Evolutionary conservation across 2,797 vertebrate species (phyloP).

Genomic region (Gobio occitaniae): DNA sequence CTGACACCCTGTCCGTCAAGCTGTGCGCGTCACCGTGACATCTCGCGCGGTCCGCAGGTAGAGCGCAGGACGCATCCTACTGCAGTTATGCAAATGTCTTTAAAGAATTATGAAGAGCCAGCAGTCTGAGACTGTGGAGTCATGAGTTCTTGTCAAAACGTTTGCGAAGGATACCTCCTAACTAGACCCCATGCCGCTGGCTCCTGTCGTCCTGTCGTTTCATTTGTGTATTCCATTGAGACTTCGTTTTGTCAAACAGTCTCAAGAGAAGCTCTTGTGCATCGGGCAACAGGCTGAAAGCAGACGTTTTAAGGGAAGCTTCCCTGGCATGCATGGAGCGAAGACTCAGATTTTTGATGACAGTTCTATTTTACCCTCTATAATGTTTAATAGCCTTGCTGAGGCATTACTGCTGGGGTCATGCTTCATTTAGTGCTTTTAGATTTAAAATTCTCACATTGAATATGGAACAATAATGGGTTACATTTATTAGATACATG

Average conservation of each 20-base stretch:
- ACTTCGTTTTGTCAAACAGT: conserved; percentile 21
- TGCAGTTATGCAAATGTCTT: conserved; percentile 43
- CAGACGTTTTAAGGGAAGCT: not conserved
- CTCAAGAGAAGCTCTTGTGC: conserved; percentile 6
- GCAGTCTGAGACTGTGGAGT: conserved; percentile 18
- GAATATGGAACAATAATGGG: conserved; percentile 12
- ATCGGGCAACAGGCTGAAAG: conserved; percentile 11
- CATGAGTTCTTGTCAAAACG: conserved; percentile 24
- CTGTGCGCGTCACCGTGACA: conserved; percentile 28
- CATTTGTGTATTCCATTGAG: conserved; percentile 23
- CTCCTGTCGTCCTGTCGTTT: conserved; percentile 12
- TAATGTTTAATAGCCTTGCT: conserved; percentile 10
- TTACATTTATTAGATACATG: not conserved
- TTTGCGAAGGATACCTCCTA: conserved; percentile 19
- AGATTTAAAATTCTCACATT: not conserved
- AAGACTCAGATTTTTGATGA: not conserved
- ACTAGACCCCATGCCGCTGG: conserved; percentile 11
- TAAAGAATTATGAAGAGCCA: conserved; percentile 28
- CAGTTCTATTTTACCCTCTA: not conserved
- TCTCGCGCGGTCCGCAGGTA: conserved; percentile 46
- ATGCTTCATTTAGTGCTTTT: conserved; percentile 7
- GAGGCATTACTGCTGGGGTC: not conserved
- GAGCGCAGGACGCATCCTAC: conserved; percentile 27
- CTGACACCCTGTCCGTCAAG: conserved; percentile 35
- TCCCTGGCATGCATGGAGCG: not conserved